Percentiles rank a stretch among this genome's conserved stretches.
These are phyloP conservation scores for Corythoichthys intestinalis DNA, from an alignment of 2,113 vertebrate genomes.

Conservation along the genomic window DNA sequence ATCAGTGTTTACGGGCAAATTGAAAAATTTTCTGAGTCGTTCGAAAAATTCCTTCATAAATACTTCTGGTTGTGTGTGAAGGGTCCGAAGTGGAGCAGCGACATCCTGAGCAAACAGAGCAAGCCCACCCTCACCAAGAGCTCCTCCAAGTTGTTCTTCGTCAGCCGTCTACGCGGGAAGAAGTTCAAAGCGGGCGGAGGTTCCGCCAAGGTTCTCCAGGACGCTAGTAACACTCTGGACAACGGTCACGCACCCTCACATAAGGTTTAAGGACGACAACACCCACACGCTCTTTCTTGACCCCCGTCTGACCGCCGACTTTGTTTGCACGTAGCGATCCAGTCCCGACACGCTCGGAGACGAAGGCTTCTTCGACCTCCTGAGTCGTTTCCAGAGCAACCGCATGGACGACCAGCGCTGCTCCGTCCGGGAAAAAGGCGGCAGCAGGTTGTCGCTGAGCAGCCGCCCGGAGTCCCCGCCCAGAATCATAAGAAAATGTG, in stretches of 20 bases:
- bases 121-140: conserved; percentile 82
- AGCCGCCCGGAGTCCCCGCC: conserved; percentile 66
- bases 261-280: conserved; percentile 61
- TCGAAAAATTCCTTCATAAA: neutral
- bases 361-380: conserved; percentile 92
- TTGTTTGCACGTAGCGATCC: conserved; percentile 66
- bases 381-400: conserved; percentile 95
- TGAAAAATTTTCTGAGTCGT: no score
- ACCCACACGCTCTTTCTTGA: neutral
- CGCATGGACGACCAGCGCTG: conserved; percentile 96
- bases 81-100: conserved; percentile 90
- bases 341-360: conserved; percentile 80
- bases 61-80: conserved; percentile 38
- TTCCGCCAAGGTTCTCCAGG: conserved; percentile 85
- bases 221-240: conserved; percentile 86
- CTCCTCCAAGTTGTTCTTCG: conserved; percentile 92
- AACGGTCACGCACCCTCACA: conserved; percentile 50
- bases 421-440: conserved; percentile 75
- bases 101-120: conserved; percentile 86
- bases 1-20: no score
- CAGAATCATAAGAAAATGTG: conserved; percentile 79
- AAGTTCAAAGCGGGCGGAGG: conserved; percentile 78
- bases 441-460: conserved; percentile 52
- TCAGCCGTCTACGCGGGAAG: conserved; percentile 88
- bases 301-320: neutral